Conservation (phyloP, 2,113 vertebrate genomes). For the Grammomys surdaster region DNA sequence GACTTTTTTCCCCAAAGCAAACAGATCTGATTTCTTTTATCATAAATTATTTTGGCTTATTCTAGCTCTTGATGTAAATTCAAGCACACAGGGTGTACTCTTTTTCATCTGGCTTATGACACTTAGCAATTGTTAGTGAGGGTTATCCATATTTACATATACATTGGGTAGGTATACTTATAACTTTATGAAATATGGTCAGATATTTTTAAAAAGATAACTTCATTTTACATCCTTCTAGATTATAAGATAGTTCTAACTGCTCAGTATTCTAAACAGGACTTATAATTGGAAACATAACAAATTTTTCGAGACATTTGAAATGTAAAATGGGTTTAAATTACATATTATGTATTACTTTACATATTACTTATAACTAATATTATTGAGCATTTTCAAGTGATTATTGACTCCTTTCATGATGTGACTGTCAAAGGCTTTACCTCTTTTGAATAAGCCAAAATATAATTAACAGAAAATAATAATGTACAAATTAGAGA, state of each 20-base stretch:
- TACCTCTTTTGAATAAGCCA: neutral
- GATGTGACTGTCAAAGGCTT: neutral
- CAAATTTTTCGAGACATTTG: neutral
- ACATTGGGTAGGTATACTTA: neutral
- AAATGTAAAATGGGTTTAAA: neutral
- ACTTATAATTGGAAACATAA: neutral
- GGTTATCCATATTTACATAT: neutral
- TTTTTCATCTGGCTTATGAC: neutral
- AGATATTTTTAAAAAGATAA: neutral
- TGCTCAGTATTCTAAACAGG: neutral
- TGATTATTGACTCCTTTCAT: neutral
- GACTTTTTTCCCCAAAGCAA: neutral
- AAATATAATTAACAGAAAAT: neutral
- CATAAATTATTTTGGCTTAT: constrained; percentile 33
- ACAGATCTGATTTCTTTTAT: neutral
- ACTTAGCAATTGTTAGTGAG: neutral
- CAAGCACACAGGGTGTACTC: neutral
- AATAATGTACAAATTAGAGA: neutral
- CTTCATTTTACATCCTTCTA: neutral
- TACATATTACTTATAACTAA: neutral
- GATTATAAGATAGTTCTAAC: neutral
- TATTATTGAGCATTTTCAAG: neutral
- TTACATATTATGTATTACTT: neutral
- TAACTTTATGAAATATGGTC: neutral
- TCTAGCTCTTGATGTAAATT: neutral